Evolutionary conservation across 2,888 invertebrate genomes (phyloP), one percentile per base, ranked within the genome.

Genomic region (Ferdinandea cuprea): DNA sequence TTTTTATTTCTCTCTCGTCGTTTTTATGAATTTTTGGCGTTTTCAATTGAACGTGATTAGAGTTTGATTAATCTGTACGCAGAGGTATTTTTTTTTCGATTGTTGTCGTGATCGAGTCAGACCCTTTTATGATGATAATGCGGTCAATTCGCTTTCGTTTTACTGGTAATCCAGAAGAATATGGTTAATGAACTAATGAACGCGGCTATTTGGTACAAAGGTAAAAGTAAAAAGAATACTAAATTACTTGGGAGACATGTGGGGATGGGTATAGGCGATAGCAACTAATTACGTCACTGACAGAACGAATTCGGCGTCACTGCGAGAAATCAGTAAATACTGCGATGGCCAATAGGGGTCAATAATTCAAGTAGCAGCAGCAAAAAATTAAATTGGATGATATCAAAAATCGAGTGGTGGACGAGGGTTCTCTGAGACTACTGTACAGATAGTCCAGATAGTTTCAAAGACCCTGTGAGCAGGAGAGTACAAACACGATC

Each of bases 131-230:
- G 30, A 76, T 68, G 58, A 48, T 68, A 73, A 85, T 65, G 40
- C 52, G 80, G 66, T 50, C 65, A 56, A 56, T 85, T 85, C 85
- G 80, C 85, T 85, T 85, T 85, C 85, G 58, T 85, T 85, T 85
- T 63, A 61, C 35, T 79, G 66, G 32, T 74, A 77, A 15, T 44
- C 21, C 37, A 25, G 15, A 59, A 42, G 50, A 37, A 59, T 68
- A 61, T 73, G 72, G 71, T 48, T 77, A 72, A 66, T 74, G 58
- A 54, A 58, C 59, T 66, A 40, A 71, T 35, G 59, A 40, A 21
- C 30, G 58, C 37, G 63, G 28, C 15, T 65, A 66, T 72, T 78
- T 58, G 52, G 73, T 63, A 37, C 63, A 63, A 32, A 63, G 65
- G 68, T 63, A 80, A 80, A 63, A 80, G 79, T 58, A 28, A 56